phyloP scores from a whole-genome alignment of 2,888 invertebrate species.

The Drosophila kambysellisi region DNA sequence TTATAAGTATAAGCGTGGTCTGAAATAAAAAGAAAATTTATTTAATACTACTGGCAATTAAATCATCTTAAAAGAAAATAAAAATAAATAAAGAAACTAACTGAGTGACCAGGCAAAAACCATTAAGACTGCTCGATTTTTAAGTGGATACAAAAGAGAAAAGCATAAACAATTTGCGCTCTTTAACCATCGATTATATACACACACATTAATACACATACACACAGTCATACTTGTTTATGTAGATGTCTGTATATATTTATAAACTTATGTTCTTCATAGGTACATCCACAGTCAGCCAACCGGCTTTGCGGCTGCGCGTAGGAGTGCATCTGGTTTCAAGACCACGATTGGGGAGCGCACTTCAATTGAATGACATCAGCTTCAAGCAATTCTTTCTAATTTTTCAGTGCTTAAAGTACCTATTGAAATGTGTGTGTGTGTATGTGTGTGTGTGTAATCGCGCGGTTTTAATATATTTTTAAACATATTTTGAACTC shows the following conservation, averaged over 20 bases:
- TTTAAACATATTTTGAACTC: conserved; percentile 20
- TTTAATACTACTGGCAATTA: neutral
- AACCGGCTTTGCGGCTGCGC: conserved; percentile 69
- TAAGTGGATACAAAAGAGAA: conserved; percentile 4
- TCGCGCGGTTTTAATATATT: conserved; percentile 5
- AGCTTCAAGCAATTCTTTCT: conserved; percentile 53
- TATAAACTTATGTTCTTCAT: conserved; percentile 20
- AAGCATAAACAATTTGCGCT: conserved; percentile 36
- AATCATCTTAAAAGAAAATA: conserved; percentile 19
- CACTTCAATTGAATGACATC: conserved; percentile 58
- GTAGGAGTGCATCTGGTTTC: conserved; percentile 80
- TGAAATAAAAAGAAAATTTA: conserved; percentile 29
- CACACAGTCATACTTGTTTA: neutral
- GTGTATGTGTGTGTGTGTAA: neutral
- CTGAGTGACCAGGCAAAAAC: conserved; percentile 1
- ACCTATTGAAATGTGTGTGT: conserved; percentile 13
- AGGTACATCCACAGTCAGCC: conserved; percentile 25
- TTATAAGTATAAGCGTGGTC: conserved; percentile 61
- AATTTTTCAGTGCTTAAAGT: conserved; percentile 46
- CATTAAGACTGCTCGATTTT: conserved; percentile 6
- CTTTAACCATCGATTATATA: conserved; percentile 13
- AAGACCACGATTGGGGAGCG: conserved; percentile 43
- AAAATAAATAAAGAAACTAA: conserved; percentile 2
- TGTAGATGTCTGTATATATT: neutral
- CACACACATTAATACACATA: neutral